Conservation (phyloP, 2,113 vertebrate species). For the Xenotilapia caudafasciata region DNA sequence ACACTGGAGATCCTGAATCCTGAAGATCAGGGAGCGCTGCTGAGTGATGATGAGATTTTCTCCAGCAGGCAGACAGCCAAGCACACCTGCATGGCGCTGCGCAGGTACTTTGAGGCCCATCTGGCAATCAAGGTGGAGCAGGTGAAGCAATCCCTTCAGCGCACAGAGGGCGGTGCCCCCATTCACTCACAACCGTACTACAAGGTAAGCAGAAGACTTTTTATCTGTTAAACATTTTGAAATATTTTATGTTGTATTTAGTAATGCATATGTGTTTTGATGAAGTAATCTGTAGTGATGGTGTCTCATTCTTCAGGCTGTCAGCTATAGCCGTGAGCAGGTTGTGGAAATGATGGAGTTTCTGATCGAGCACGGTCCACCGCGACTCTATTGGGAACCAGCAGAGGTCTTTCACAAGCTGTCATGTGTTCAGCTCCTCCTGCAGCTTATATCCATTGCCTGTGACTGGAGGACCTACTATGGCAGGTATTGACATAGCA, state of each 20-base stretch:
- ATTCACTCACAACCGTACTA: slow-evolving; percentile 94
- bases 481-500: slow-evolving; percentile 78
- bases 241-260: neutral
- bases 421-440: slow-evolving; percentile 92
- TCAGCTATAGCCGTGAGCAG: slow-evolving; percentile 92
- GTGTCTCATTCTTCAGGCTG: slow-evolving; percentile 73
- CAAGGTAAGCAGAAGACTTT: slow-evolving; percentile 75
- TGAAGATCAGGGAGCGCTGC: slow-evolving; percentile 90
- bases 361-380: slow-evolving; percentile 91
- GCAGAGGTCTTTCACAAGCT: slow-evolving; percentile 96
- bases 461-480: slow-evolving; percentile 99
- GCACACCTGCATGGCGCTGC: slow-evolving; percentile 97
- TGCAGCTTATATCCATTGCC: slow-evolving; percentile 96
- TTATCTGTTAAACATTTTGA: neutral
- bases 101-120: slow-evolving; percentile 96
- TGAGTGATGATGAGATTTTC: slow-evolving; percentile 98
- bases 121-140: slow-evolving; percentile 97
- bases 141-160: slow-evolving; percentile 96
- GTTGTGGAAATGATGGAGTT: slow-evolving; percentile 99
- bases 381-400: slow-evolving; percentile 93
- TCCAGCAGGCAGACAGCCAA: slow-evolving; percentile 97
- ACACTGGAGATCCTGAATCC: slow-evolving; percentile 96
- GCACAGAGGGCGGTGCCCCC: slow-evolving; percentile 91
- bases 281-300: neutral
- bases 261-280: neutral